Evolutionary conservation across 2,797 vertebrate genomes (phyloP).

Genomic region (Gobionotothen gibberifrons): DNA sequence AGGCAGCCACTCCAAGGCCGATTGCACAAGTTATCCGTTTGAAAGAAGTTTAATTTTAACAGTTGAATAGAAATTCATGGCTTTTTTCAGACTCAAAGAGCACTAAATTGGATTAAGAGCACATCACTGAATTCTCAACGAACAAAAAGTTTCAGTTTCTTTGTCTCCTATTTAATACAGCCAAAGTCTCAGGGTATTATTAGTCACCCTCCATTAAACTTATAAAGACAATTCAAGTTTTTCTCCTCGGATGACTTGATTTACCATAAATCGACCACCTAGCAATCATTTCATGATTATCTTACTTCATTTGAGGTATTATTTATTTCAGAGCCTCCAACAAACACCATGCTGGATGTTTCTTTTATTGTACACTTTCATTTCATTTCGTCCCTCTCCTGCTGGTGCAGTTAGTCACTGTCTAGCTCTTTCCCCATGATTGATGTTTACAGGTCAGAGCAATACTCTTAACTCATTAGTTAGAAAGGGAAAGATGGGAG

Average conservation of each 20-base stretch:
- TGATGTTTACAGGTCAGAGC: slow-evolving; percentile 85
- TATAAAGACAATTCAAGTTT: slow-evolving; percentile 44
- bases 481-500: slow-evolving; percentile 84
- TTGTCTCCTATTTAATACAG: slow-evolving; percentile 50
- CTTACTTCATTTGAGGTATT: slow-evolving; percentile 47
- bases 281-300: slow-evolving; percentile 51
- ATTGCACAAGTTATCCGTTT: slow-evolving; percentile 75
- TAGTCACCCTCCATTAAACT: slow-evolving; percentile 42
- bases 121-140: slow-evolving; percentile 73
- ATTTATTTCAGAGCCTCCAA: slow-evolving; percentile 54
- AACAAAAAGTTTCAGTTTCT: slow-evolving; percentile 61
- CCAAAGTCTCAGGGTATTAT: slow-evolving; percentile 38
- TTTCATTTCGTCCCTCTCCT: slow-evolving; percentile 74
- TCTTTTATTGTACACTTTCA: slow-evolving; percentile 80
- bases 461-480: slow-evolving; percentile 87
- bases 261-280: slow-evolving; percentile 31
- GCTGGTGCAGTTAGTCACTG: slow-evolving; percentile 78
- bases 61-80: slow-evolving; percentile 67
- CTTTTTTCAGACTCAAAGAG: slow-evolving; percentile 56
- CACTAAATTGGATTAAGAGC: slow-evolving; percentile 72
- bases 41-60: slow-evolving; percentile 74
- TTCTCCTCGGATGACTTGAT: slow-evolving; percentile 36
- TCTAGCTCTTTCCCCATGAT: slow-evolving; percentile 76
- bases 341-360: slow-evolving; percentile 61
- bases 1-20: slow-evolving; percentile 68